Base-by-base conservation (phyloP, 2,113 vertebrate species). In the Amazona vittata region DNA sequence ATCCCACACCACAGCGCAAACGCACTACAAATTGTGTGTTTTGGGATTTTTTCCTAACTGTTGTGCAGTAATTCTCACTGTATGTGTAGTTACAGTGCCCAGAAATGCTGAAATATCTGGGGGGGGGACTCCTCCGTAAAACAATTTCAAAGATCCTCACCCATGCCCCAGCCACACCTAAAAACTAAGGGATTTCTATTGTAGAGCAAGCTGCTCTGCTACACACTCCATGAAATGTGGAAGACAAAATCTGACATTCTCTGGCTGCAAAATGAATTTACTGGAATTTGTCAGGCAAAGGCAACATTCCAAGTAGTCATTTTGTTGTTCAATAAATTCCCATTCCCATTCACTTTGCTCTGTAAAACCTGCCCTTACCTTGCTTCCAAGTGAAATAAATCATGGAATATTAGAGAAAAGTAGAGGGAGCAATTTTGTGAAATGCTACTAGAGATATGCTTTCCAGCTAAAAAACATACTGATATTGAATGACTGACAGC, bases 381-480 rank as follows among this genome's bases (percentile, higher is more conserved):
- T 89, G 28, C 41, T 65, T 93, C 80, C 83, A 92, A 83, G 76
- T 76, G 52, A 90, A 78, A 97, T 95, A 89, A 91, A 74, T 88
- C 33, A 15, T 39, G 52, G 77, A 92, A 81, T 57, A 85, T 28
- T 79, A 82, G 55, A 52, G 64, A 67, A 88, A 75, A 87, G 33
- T 31, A 82, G 46, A 73, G 62, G 80, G 67, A 90, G 37, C 49
- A 73, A 37, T 96, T 97, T 84, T 84, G 78, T 83, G 26, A 76
- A 93, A 69, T 80, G 15, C 77, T 83, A 15, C 69, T 69, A 76
- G 65, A 81, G 84, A 63, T 44, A 52, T 39, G 74, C 46, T 91
- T 95, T 83, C 74, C 29, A 60, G 55, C 78, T 69, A 96, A 85
- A 67, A 91, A 26, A 5, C 18, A 53, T 41, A 52, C 68, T 33